Base-by-base conservation (phyloP, 1,140 invertebrate genomes). In the Diachasma alloeum region DNA sequence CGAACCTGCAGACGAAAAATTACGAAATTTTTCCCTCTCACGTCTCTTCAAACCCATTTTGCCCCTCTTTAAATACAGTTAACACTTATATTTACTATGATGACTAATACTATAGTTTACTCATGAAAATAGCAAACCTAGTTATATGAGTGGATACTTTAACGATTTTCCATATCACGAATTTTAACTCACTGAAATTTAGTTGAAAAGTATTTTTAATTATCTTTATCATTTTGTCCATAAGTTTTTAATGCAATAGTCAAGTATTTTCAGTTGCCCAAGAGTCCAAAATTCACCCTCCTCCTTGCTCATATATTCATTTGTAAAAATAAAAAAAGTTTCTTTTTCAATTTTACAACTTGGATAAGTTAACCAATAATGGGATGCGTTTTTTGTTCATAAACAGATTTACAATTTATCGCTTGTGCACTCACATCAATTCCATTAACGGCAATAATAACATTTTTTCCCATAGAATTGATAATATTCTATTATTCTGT, bases 391-490 rank as follows among this genome's bases (percentile, higher is more conserved):
- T 48, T 8, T 9, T 42, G 15, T 67, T 31, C 19, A 9, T 44
- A 11, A 68, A 74, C 15, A 11, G 10, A 68, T 74, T 63, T 13
- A 74, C 36, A 11, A 67, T 67, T 36, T 19, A 74, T 66, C 53
- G 74, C 44, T 81, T 82, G 81, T 81, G 77, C 79, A 82, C 72
- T 76, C 79, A 85, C 81, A 86, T 88, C 87, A 88, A 88, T 88
- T 88, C 87, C 87, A 87, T 88, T 81, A 83, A 83, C 82, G 85
- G 85, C 84, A 85, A 85, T 83, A 81, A 82, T 76, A 63, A n/a
- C n/a, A n/a, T n/a, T 44, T 19, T 68, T 31, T 46, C 17, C 10
- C 2, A 53, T 56, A 24, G 15, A n/a, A 72, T 53, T 56, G 42
- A 31, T 44, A 19, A 71, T 46, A 37, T 37, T 37, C 36, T 68